A percentile compares a stretch with the other conserved stretches of the same genome.
phyloP scores from a whole-genome alignment of 2,113 vertebrate genomes.

The Corythoichthys intestinalis region DNA sequence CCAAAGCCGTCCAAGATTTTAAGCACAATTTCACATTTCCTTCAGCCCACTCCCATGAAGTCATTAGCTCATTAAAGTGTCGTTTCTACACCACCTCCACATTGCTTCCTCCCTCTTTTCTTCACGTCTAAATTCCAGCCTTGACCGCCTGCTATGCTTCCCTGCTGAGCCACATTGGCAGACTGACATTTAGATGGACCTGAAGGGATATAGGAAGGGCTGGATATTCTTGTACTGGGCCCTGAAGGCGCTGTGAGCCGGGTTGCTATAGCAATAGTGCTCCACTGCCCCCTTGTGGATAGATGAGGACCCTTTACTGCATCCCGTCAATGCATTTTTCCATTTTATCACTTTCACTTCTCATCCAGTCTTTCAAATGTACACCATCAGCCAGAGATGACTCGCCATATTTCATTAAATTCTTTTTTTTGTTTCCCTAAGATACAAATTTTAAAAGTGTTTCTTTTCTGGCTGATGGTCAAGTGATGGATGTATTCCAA shows the following conservation, averaged over 20 bases:
- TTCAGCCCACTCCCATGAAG: constrained; percentile 13
- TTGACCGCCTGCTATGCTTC: not conserved
- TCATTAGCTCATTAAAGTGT: constrained; percentile 23
- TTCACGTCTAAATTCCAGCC: constrained; percentile 1
- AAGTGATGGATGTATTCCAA: not conserved
- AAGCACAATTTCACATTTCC: constrained; percentile 26
- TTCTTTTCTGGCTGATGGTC: constrained; percentile 36
- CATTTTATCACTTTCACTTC: constrained; percentile 13
- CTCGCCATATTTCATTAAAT: not conserved
- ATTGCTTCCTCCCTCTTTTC: constrained; percentile 7
- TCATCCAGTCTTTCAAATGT: constrained; percentile 11
- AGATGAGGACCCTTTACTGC: constrained; percentile 12
- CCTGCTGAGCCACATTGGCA: constrained; percentile 33
- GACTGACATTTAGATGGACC: constrained; percentile 21
- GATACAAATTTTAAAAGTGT: not conserved
- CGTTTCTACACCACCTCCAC: constrained; percentile 2
- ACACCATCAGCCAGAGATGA: constrained; percentile 31
- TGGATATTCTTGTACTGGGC: constrained; percentile 15
- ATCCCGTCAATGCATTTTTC: not conserved
- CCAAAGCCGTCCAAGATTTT: constrained; percentile 20
- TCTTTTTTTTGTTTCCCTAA: no score
- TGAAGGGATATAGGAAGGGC: constrained; percentile 12
- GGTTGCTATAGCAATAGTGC: constrained; percentile 50
- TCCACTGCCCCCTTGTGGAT: constrained; percentile 64
- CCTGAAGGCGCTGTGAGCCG: constrained; percentile 3